Conservation (phyloP, 2,797 vertebrate genomes). For the Pseudocheirus occidentalis region DNA sequence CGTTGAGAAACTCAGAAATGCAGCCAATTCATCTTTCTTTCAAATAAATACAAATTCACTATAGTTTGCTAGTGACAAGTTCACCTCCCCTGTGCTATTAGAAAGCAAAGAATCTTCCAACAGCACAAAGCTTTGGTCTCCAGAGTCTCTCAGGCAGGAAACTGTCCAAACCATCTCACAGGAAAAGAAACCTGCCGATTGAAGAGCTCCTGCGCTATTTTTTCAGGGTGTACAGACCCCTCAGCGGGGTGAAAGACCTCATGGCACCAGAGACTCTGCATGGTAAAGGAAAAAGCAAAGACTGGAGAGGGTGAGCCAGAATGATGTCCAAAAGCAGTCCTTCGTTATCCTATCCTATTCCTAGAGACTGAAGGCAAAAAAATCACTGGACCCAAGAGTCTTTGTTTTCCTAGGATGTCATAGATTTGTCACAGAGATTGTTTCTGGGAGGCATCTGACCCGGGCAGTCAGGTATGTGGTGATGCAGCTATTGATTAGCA, state of each 20-base stretch:
- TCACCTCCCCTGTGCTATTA: too few species aligned
- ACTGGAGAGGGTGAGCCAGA: background rate
- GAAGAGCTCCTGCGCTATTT: too few species aligned
- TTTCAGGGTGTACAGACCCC: too few species aligned
- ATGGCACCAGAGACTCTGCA: too few species aligned
- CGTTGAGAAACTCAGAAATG: background rate
- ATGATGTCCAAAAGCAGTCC: background rate
- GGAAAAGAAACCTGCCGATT: too few species aligned
- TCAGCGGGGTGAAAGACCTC: too few species aligned
- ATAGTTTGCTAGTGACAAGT: too few species aligned
- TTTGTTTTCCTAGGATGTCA: background rate
- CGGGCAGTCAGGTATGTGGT: background rate
- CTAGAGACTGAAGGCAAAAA: background rate
- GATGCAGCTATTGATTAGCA: background rate
- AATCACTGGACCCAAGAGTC: background rate
- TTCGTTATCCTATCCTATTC: background rate
- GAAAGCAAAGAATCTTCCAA: too few species aligned
- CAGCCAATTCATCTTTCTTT: background rate
- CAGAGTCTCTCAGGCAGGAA: too few species aligned
- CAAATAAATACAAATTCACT: background rate
- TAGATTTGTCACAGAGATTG: background rate
- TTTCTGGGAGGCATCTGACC: background rate
- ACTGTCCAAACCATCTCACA: too few species aligned
- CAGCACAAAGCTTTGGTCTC: too few species aligned
- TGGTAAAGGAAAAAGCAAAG: background rate